A percentile compares a stretch with the other conserved stretches of the same genome.
These are phyloP conservation scores for Cavia porcellus DNA, from an alignment of 2,113 vertebrate species.

Conservation along the genomic window DNA sequence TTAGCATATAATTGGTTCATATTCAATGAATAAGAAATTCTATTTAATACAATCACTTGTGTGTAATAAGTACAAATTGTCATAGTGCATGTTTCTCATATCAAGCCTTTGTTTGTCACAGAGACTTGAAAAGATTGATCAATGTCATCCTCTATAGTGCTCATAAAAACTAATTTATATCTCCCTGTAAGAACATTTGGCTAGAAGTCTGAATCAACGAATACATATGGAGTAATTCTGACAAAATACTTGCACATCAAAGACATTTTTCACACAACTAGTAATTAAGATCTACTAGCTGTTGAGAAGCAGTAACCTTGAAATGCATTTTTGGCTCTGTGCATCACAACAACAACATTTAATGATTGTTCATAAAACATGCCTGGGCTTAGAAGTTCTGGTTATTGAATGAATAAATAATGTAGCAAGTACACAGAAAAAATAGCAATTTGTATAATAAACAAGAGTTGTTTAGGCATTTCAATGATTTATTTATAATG, in stretches of 20 bases:
- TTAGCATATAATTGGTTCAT: slow-evolving; percentile 38
- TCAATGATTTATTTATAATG: slow-evolving; percentile 82
- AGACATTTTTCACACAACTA: slow-evolving; percentile 71
- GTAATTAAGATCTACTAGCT: slow-evolving; percentile 83
- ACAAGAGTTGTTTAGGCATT: slow-evolving; percentile 78
- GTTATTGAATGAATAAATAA: slow-evolving; percentile 87
- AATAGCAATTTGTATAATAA: slow-evolving; percentile 84
- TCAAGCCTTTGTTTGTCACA: slow-evolving; percentile 34
- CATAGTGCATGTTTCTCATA: neutral
- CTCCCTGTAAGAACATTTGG: slow-evolving; percentile 75
- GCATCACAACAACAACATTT: slow-evolving; percentile 81
- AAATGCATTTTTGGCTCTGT: slow-evolving; percentile 79
- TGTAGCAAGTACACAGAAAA: slow-evolving; percentile 72
- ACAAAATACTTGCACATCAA: slow-evolving; percentile 59
- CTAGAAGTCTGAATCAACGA: slow-evolving; percentile 56
- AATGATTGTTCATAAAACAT: slow-evolving; percentile 78
- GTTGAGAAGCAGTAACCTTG: slow-evolving; percentile 76
- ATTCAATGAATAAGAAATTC: neutral
- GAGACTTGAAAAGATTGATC: slow-evolving; percentile 65
- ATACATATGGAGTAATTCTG: slow-evolving; percentile 57
- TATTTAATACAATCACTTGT: neutral
- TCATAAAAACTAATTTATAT: slow-evolving; percentile 73
- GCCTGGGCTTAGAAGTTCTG: slow-evolving; percentile 76
- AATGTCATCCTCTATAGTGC: slow-evolving; percentile 9
- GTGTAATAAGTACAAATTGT: slow-evolving; percentile 9